Base-by-base conservation (phyloP, 2,113 vertebrate species). In the Carassius auratus region DNA sequence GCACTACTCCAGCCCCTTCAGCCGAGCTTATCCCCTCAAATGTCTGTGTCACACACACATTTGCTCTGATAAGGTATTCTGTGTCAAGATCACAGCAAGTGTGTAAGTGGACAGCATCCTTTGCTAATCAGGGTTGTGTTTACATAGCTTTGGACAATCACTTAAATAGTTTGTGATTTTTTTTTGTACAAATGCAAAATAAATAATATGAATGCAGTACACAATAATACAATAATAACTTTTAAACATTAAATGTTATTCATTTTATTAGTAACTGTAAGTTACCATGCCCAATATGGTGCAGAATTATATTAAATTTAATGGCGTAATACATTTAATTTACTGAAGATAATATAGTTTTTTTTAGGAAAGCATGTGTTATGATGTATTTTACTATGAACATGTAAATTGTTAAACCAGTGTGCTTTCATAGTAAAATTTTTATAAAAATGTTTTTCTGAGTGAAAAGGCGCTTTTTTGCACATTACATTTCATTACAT, bases 41-140 rank as follows among this genome's bases (percentile, higher is more conserved):
- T 19, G 38, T 19, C 52, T 55, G 52, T 14, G 50, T 10, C 71
- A 13, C 57, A 15, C 59, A 45, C 59, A 45, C 21, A 8, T 80
- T 80, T 64, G 59, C 33, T 45, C 19, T 64, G 77, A 48, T 80
- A 26, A 26, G 38, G 4, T 48, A 17, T 80, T 42, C 45, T 61
- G 57, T 64, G 14, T 80, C n/a, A 5, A 38, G 59, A 80, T 80
- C 78, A 80, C 38, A 64, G 59, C 17, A 38, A 42, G 78, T 45
- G 38, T 80, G 77, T 42, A 38, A 64, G 57, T 80, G 36, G 50
- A 76, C 48, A 33, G 23, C 75, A 55, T 33, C 33, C 15, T 55
- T 77, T 5, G 52, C 48, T 77, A 19, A 10, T 77, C 14, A 33
- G 38, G 78, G 45, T 30, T 30, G 15, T 1, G 26, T 36, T 33